Evolutionary conservation across 2,888 invertebrate genomes (phyloP).

Genomic region (Caenorhabditis becei): DNA sequence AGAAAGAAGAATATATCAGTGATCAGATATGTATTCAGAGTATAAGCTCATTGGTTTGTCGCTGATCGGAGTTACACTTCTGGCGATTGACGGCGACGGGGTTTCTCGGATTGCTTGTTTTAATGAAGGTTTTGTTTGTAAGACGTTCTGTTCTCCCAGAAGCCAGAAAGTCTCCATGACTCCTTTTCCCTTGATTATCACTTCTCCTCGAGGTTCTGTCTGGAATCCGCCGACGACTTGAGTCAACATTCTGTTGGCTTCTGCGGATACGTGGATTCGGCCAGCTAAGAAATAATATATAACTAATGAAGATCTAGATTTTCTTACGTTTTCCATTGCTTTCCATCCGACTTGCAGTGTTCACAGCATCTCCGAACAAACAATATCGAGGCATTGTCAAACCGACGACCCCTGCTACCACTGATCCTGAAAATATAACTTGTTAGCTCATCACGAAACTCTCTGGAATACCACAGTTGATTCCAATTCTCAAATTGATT

Average conservation of each 20-base stretch:
- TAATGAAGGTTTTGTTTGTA: not conserved
- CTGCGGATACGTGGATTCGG: constrained; percentile 74
- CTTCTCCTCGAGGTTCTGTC: constrained; percentile 76
- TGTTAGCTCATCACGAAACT: not conserved
- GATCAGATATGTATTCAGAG: constrained; percentile 3
- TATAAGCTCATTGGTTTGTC: not conserved
- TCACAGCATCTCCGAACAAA: constrained; percentile 79
- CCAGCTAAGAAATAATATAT: constrained; percentile 68
- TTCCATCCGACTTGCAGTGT: constrained; percentile 78
- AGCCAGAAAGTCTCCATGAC: constrained; percentile 78
- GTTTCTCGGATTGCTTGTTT: not conserved
- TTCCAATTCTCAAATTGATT: constrained; percentile 73
- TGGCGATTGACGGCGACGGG: not conserved
- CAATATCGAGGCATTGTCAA: constrained; percentile 75
- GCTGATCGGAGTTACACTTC: constrained; percentile 9
- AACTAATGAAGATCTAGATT: not conserved
- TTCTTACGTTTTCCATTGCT: constrained; percentile 73
- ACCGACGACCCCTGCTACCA: constrained; percentile 74
- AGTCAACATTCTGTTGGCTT: constrained; percentile 71
- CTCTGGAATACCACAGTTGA: constrained; percentile 58
- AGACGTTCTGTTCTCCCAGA: constrained; percentile 12
- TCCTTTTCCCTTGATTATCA: constrained; percentile 75
- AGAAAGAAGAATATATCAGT: not conserved
- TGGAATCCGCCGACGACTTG: constrained; percentile 73
- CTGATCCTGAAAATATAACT: constrained; percentile 55